A percentile compares a stretch with the other conserved stretches of the same genome.
Evolutionary conservation across 2,113 vertebrate species (phyloP).

Genomic region (Pavo muticus): DNA sequence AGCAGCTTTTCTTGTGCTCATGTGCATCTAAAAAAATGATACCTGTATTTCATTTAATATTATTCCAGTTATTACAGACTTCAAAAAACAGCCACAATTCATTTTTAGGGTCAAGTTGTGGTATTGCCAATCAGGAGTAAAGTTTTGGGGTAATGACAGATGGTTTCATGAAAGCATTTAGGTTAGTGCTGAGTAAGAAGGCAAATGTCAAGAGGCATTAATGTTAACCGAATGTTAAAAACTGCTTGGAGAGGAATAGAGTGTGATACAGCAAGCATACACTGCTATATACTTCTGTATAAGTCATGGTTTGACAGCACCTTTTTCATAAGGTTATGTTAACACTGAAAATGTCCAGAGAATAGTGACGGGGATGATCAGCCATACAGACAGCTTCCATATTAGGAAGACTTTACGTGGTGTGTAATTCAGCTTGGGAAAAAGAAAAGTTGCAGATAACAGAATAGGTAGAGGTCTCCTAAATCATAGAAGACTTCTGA

Average conservation of each 20-base stretch:
- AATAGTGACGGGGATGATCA: background rate
- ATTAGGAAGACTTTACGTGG: background rate
- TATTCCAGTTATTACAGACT: background rate
- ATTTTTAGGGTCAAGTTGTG: background rate
- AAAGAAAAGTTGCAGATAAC: background rate
- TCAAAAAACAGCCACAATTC: too few relatives aligned
- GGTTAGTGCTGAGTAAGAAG: conserved; percentile 36
- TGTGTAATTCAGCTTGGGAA: background rate
- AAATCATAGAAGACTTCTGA: background rate
- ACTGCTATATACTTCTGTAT: background rate
- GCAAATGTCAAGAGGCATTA: conserved; percentile 45
- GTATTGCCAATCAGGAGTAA: background rate
- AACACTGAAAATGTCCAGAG: background rate
- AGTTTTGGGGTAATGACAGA: conserved; percentile 17
- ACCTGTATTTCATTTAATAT: background rate
- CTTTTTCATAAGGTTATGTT: background rate
- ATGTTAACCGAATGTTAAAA: conserved; percentile 48
- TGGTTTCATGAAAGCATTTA: conserved; percentile 2
- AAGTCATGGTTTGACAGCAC: background rate
- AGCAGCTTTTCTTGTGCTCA: background rate
- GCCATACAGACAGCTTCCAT: background rate
- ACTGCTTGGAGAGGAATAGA: background rate
- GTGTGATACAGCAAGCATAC: background rate
- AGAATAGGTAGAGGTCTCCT: background rate
- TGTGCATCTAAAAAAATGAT: background rate